Evolutionary conservation across 2,113 vertebrate species (phyloP).

Genomic region (Cercopithecus mona): DNA sequence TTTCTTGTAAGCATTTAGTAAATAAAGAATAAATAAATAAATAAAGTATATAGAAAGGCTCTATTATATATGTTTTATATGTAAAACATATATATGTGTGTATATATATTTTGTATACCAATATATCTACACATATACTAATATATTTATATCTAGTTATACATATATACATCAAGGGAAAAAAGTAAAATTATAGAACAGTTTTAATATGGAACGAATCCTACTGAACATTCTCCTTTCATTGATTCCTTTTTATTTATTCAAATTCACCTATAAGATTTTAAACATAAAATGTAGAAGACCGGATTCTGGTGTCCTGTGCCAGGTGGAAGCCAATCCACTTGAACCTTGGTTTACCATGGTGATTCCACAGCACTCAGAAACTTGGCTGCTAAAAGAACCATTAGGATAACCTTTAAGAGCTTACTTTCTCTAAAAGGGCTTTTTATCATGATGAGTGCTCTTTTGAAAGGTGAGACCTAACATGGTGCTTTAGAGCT

Average conservation of each 20-base stretch:
- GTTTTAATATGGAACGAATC: background rate
- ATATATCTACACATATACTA: background rate
- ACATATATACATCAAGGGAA: background rate
- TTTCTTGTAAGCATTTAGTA: background rate
- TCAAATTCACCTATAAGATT: background rate
- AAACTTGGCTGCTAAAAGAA: background rate
- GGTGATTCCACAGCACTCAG: background rate
- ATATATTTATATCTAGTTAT: background rate
- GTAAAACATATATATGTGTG: background rate
- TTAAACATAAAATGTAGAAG: background rate
- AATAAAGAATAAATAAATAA: background rate
- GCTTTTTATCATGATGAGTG: background rate
- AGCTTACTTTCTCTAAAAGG: background rate
- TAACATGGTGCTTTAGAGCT: rapidly evolving
- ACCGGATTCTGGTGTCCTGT: background rate
- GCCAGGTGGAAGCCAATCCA: background rate
- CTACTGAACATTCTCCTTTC: background rate
- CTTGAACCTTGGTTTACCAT: background rate
- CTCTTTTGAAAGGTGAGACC: background rate
- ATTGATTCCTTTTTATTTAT: background rate
- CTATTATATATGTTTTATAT: background rate
- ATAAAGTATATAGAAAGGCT: background rate
- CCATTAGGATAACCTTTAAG: background rate
- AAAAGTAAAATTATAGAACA: background rate
- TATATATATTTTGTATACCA: background rate